A percentile compares a stretch with the other conserved stretches of the same genome.
Evolutionary conservation across 2,888 invertebrate species (phyloP).

Genomic region (Papilio elwesi): DNA sequence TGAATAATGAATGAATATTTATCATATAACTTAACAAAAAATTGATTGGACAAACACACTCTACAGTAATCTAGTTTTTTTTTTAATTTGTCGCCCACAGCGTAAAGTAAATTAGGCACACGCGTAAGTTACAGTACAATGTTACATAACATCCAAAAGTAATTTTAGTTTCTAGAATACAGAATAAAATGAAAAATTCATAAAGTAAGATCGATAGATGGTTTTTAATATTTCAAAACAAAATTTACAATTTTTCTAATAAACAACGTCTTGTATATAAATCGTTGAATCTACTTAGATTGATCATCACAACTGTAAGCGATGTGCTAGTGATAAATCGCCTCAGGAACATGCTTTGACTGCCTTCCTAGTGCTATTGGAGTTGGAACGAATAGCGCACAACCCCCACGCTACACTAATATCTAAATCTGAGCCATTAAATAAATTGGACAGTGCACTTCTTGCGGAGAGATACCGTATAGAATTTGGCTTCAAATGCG

Average conservation of each 20-base stretch:
- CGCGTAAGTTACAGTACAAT: no score
- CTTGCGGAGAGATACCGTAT: constrained; percentile 24
- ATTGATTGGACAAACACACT: no score
- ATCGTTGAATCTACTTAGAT: constrained; percentile 49
- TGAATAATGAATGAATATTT: no score
- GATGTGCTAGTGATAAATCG: constrained; percentile 48
- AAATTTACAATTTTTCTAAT: constrained; percentile 1
- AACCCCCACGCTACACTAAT: constrained; percentile 29
- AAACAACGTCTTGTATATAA: constrained; percentile 38
- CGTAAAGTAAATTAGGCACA: no score
- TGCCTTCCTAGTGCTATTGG: constrained; percentile 38
- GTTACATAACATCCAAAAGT: not conserved
- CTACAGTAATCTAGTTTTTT: no score
- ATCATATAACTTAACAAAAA: no score
- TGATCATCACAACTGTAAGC: constrained; percentile 64
- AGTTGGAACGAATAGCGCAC: constrained; percentile 26
- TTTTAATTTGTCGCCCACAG: no score
- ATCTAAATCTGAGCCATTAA: constrained; percentile 39
- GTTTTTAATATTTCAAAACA: constrained; percentile 21
- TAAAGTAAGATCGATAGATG: not conserved
- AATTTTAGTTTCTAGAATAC: not conserved
- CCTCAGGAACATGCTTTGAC: constrained; percentile 40
- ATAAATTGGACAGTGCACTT: constrained; percentile 38
- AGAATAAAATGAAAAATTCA: not conserved
- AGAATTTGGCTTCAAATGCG: constrained; percentile 36